A percentile compares a stretch with the other conserved stretches of the same genome.
Evolutionary conservation across 2,113 vertebrate genomes (phyloP).

Genomic region (Chlamydotis undulata): DNA sequence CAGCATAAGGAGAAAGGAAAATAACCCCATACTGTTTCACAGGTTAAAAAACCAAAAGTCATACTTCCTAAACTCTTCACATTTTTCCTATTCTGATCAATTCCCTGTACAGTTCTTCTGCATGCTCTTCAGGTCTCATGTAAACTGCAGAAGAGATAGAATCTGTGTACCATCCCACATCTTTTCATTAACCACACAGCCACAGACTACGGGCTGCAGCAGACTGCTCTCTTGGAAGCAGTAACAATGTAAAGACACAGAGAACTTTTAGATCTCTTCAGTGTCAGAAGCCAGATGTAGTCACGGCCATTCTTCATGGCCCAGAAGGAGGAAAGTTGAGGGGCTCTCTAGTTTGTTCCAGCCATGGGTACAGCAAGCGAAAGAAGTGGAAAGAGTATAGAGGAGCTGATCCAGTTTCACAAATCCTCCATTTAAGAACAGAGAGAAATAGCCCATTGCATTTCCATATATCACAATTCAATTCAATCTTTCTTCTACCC

Average conservation of each 20-base stretch:
- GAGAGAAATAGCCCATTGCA: background rate
- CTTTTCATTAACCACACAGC: background rate
- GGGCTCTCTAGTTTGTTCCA: background rate
- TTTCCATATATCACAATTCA: background rate
- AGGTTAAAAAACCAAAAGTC: background rate
- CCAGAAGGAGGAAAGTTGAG: background rate
- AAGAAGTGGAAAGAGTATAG: background rate
- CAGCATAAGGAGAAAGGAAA: background rate
- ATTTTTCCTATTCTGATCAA: background rate
- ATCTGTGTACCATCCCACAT: background rate
- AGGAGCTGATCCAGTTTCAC: background rate
- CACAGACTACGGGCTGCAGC: background rate
- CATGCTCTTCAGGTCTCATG: background rate
- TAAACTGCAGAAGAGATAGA: background rate
- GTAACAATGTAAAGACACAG: background rate
- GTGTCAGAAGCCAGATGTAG: background rate
- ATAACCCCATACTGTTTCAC: background rate
- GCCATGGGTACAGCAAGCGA: background rate
- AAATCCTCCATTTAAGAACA: background rate
- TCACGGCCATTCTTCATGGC: accelerated
- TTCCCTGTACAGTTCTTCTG: background rate
- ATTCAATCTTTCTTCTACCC: background rate
- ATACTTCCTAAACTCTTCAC: background rate
- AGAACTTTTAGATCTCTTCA: background rate
- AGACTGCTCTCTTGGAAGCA: background rate